Conservation (phyloP, 2,113 vertebrate species). For the Dasyurus viverrinus region DNA sequence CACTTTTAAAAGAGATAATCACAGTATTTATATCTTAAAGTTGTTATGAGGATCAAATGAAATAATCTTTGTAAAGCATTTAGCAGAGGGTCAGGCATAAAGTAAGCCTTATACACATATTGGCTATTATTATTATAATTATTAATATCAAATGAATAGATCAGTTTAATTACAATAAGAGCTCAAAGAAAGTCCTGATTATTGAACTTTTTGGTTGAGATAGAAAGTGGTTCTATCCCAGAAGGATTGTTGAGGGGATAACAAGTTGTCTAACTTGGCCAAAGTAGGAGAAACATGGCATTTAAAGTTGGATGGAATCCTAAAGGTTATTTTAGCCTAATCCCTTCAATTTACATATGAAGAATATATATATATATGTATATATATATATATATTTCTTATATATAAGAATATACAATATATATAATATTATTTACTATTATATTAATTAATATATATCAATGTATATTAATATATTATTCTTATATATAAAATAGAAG, state of each 20-base stretch:
- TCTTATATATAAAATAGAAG: too few species aligned
- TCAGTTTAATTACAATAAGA: neutral
- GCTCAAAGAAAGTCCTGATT: neutral
- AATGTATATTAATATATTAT: too few species aligned
- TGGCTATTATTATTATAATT: neutral
- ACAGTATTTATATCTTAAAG: neutral
- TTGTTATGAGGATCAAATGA: neutral
- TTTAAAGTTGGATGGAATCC: neutral
- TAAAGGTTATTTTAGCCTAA: neutral
- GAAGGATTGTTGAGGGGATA: neutral
- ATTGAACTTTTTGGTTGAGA: neutral
- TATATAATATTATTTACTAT: too few species aligned
- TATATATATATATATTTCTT: too few species aligned
- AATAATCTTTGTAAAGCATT: neutral
- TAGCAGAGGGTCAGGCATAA: neutral
- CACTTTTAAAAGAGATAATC: neutral
- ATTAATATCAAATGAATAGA: neutral
- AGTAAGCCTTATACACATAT: neutral
- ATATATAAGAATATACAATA: too few species aligned
- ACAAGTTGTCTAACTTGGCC: neutral
- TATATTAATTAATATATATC: too few species aligned
- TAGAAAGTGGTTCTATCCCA: neutral
- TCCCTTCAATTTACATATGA: neutral
- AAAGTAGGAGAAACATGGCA: neutral
- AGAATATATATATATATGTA: neutral